Evolutionary conservation across 2,888 invertebrate genomes (phyloP).

Genomic region (Lochmaea crataegi): DNA sequence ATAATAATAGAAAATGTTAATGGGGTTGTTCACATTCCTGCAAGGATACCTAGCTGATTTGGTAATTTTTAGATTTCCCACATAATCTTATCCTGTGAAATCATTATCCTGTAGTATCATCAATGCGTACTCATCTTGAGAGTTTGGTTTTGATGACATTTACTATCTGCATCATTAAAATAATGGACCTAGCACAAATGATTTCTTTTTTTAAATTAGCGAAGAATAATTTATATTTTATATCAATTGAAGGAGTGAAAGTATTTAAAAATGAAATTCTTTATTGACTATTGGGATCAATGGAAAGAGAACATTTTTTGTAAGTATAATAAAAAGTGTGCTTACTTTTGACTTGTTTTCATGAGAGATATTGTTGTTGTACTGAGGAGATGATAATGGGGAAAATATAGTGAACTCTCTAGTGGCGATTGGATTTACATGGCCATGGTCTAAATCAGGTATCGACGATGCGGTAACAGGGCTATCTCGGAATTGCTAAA

Average conservation of each 20-base stretch:
- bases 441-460: conserved; percentile 61
- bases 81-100: too few relatives aligned
- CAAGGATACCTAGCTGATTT: neutral
- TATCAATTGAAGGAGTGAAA: too few relatives aligned
- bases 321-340: conserved; percentile 33
- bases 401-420: conserved; percentile 65
- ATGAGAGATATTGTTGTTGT: conserved; percentile 65
- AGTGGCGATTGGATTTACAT: conserved; percentile 63
- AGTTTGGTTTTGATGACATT: too few relatives aligned
- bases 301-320: conserved; percentile 6
- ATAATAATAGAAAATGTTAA: neutral
- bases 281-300: neutral
- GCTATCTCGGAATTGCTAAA: conserved; percentile 64
- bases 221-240: too few relatives aligned
- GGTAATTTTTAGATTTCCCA: neutral
- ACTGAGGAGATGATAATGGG: conserved; percentile 62
- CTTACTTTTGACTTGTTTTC: conserved; percentile 60
- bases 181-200: too few relatives aligned
- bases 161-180: too few relatives aligned
- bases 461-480: conserved; percentile 59
- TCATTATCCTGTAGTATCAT: too few relatives aligned
- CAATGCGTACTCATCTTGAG: too few relatives aligned
- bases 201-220: too few relatives aligned
- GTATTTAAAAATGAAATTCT: too few relatives aligned
- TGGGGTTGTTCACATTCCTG: too few relatives aligned